phyloP scores from a whole-genome alignment of 2,888 invertebrate genomes.

The Eulithis testata region DNA sequence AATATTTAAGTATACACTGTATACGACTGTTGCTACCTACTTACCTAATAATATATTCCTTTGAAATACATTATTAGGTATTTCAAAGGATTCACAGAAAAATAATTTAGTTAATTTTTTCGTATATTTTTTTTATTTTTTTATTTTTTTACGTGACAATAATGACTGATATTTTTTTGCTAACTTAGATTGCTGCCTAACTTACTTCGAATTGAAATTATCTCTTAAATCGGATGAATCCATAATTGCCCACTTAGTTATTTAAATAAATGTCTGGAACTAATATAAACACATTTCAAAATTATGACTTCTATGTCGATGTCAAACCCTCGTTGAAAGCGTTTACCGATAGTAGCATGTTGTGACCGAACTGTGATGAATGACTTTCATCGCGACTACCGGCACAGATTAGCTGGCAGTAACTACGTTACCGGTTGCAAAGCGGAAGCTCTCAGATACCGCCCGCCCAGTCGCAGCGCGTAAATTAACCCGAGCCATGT shows the following conservation, averaged over 20 bases:
- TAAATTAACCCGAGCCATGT: constrained; percentile 70
- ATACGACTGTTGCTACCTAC: too few relatives aligned
- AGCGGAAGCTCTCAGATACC: constrained; percentile 73
- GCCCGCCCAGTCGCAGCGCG: constrained; percentile 63
- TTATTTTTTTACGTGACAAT: too few relatives aligned
- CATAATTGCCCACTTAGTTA: too few relatives aligned
- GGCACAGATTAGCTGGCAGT: constrained; percentile 22
- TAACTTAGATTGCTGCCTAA: too few relatives aligned
- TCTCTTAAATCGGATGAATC: too few relatives aligned
- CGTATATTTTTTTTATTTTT: too few relatives aligned
- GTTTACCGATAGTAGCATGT: constrained; percentile 65
- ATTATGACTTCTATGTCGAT: constrained; percentile 38
- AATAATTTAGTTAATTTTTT: too few relatives aligned
- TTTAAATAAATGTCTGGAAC: constrained; percentile 2
- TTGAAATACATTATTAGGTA: too few relatives aligned
- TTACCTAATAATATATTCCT: neutral
- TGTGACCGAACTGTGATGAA: constrained; percentile 75
- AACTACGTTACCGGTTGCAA: constrained; percentile 53
- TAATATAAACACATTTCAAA: constrained; percentile 29
- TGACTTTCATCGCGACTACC: constrained; percentile 65
- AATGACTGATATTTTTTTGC: too few relatives aligned
- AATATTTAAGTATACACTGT: neutral
- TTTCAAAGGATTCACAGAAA: too few relatives aligned
- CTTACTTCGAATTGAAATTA: too few relatives aligned
- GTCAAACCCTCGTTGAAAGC: constrained; percentile 42